phyloP scores from a whole-genome alignment of 2,113 vertebrate genomes.

The Dipodomys merriami region DNA sequence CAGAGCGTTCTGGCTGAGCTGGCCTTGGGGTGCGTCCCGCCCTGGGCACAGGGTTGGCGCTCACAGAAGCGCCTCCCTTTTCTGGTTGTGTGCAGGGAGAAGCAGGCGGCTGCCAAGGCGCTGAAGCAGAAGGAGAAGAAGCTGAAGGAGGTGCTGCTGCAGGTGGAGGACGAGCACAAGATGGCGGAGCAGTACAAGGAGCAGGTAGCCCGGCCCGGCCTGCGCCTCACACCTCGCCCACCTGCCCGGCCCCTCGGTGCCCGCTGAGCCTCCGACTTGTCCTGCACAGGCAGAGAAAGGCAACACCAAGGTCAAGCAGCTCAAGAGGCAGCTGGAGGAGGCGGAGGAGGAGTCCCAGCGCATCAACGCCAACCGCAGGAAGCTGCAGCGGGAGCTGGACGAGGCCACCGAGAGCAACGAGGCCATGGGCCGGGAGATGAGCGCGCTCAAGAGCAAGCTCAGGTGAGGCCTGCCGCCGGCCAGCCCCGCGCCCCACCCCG shows the following conservation, averaged over 20 bases:
- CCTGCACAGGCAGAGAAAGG: slow-evolving; percentile 92
- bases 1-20: too few relatives aligned
- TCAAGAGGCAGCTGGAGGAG: slow-evolving; percentile 98
- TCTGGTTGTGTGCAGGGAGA: slow-evolving; percentile 87
- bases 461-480: slow-evolving; percentile 85
- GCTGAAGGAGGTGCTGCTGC: slow-evolving; percentile 95
- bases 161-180: slow-evolving; percentile 98
- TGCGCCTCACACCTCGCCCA: too few relatives aligned
- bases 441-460: slow-evolving; percentile 96
- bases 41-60: too few relatives aligned
- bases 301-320: slow-evolving; percentile 92
- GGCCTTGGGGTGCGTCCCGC: too few relatives aligned
- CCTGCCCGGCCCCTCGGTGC: fast-evolving
- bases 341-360: slow-evolving; percentile 97
- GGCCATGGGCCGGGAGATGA: slow-evolving; percentile 93
- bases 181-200: slow-evolving; percentile 98
- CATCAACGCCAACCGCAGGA: slow-evolving; percentile 96
- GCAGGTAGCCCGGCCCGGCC: slow-evolving; percentile 86
- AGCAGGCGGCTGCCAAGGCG: slow-evolving; percentile 89
- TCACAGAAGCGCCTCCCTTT: too few relatives aligned
- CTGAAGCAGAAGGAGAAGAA: slow-evolving; percentile 97
- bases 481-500: too few relatives aligned
- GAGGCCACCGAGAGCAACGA: slow-evolving; percentile 96
- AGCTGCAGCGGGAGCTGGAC: slow-evolving; percentile 97
- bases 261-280: background rate